phyloP scores from a whole-genome alignment of 2,888 invertebrate genomes.

The Oxytorus armatus region DNA sequence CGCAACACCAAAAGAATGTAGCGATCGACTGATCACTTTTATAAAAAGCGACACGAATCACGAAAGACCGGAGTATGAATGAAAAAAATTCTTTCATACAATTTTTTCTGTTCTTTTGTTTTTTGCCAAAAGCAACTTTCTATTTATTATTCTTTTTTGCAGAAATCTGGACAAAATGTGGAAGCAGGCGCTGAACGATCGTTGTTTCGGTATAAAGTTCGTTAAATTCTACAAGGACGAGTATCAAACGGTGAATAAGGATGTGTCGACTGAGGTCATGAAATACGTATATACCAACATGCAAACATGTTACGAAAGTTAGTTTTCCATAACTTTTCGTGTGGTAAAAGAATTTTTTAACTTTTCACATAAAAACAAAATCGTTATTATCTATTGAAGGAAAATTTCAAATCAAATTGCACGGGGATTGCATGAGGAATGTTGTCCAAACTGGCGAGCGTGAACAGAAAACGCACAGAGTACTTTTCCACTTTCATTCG shows the following conservation, averaged over 20 bases:
- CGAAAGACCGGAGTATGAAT: constrained; percentile 27
- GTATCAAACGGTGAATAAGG: background rate
- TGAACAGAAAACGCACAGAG: too few relatives aligned
- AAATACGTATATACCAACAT: background rate
- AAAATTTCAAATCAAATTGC: too few relatives aligned
- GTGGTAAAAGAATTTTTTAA: background rate
- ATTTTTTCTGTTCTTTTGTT: background rate
- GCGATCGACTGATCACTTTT: constrained; percentile 10
- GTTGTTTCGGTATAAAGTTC: constrained; percentile 52
- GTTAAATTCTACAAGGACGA: constrained; percentile 4
- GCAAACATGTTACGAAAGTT: constrained; percentile 42
- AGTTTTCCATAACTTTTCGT: background rate
- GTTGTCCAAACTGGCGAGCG: too few relatives aligned
- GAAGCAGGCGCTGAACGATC: constrained; percentile 49
- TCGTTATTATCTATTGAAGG: too few relatives aligned
- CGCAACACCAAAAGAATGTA: background rate
- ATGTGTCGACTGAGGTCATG: background rate
- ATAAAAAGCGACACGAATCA: constrained; percentile 17
- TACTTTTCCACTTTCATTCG: too few relatives aligned
- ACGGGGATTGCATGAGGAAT: too few relatives aligned
- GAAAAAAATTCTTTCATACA: background rate
- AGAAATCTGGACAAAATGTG: constrained; percentile 50
- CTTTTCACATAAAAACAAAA: too few relatives aligned
- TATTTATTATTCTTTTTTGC: constrained; percentile 12
- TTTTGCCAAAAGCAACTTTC: background rate